Evolutionary conservation across 2,797 vertebrate species (phyloP), one percentile per base, ranked within the genome.

Genomic region (Hippopotamyrus pictus): DNA sequence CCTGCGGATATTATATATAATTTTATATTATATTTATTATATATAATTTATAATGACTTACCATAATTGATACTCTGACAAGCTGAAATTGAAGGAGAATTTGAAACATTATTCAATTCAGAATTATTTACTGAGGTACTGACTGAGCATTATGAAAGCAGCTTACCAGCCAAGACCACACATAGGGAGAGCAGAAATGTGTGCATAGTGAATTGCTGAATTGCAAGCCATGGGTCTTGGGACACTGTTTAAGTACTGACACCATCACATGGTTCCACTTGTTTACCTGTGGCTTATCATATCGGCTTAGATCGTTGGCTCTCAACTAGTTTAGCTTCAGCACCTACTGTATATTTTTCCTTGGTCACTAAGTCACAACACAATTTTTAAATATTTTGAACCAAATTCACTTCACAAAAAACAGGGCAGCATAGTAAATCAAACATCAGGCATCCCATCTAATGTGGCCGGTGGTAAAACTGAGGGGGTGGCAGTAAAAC

Each of bases 101-200:
- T 3, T 89, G 88, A 89, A 88, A 4, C 89, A 0, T 84, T 1
- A 19, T 9, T 90, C 25, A n/a, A n/a, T n/a, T 84, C 25, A 29
- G 22, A 5, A 85, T 51, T 51, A 41, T 85, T 25, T 14, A 29
- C 22, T 73, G 29, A 51, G 19, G 25, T 85, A 51, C 46, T 85
- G 5, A 48, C 44, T 9, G 12, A 46, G 41, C 22, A 51, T 48
- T 85, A 25, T 12, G n/a, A 50, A 50, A 50, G 3, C 65, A 89
- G 95, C 95, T 94, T 93, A 97, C 96, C 85, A 90, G 94, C 92
- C 90, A 96, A 89, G 6, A 94, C 93, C 91, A 95, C 94, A 82
- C 95, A 92, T 91, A 95, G 94, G 91, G 93, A 96, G 57, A 96
- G 90, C 46, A 95, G 89, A 53, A 96, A 54, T 25, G 88, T 88